phyloP scores from a whole-genome alignment of 2,888 invertebrate species.

The Drosophila pseudotalamancana region DNA sequence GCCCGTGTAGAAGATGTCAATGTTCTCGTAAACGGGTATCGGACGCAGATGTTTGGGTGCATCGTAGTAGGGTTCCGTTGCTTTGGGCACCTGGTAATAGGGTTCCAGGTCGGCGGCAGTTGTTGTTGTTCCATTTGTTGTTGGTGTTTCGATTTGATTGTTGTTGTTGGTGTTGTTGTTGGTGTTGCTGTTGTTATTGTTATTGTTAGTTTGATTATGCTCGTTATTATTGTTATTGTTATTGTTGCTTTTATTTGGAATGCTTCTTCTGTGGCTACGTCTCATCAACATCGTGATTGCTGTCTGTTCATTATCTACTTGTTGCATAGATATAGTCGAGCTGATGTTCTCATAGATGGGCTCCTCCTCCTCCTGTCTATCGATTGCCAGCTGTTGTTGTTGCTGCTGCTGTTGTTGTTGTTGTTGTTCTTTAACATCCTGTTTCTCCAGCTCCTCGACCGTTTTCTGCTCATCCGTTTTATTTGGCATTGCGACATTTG shows the following conservation, averaged over 20 bases:
- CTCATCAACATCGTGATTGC: conserved; percentile 43
- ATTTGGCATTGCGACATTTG: conserved; percentile 51
- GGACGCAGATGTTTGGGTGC: conserved; percentile 84
- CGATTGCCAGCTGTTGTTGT: conserved; percentile 1
- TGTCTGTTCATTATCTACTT: conserved; percentile 73
- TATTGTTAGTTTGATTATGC: conserved; percentile 52
- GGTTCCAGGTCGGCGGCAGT: conserved; percentile 71
- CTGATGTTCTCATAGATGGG: conserved; percentile 85
- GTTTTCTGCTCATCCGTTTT: conserved; percentile 71
- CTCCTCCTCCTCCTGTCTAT: conserved; percentile 67
- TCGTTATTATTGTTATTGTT: conserved; percentile 61
- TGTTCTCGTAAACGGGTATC: conserved; percentile 87
- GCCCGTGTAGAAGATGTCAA: conserved; percentile 86
- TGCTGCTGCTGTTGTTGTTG: conserved; percentile 11
- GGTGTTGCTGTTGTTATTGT: conserved; percentile 55
- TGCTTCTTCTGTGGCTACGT: conserved; percentile 62
- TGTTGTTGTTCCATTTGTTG: conserved; percentile 40
- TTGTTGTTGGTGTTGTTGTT: conserved; percentile 31
- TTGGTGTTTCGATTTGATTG: conserved; percentile 43
- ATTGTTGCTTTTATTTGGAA: conserved; percentile 66
- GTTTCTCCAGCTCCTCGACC: conserved; percentile 32
- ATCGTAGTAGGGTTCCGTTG: conserved; percentile 83
- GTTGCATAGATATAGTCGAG: conserved; percentile 75
- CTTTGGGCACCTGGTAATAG: conserved; percentile 84
- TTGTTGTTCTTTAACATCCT: conserved; percentile 19